These are phyloP conservation scores for Rhynchonycteris naso DNA, from an alignment of 2,797 vertebrate genomes.

Conservation along the genomic window DNA sequence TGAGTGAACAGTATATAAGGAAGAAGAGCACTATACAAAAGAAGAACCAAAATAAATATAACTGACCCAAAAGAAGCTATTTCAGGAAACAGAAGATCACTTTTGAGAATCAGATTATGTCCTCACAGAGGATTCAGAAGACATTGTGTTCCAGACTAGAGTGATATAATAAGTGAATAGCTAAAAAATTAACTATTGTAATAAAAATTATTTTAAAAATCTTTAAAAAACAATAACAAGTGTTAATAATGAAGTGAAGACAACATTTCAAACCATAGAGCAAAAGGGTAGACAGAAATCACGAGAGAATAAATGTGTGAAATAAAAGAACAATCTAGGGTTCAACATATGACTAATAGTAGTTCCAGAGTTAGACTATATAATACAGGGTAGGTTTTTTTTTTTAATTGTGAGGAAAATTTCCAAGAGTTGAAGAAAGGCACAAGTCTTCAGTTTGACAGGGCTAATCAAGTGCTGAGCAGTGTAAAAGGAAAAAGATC, in stretches of 20 bases:
- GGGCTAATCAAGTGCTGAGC: background rate
- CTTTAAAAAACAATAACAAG: background rate
- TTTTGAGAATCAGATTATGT: background rate
- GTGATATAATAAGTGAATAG: conserved; percentile 1
- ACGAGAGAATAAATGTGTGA: background rate
- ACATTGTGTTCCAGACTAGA: background rate
- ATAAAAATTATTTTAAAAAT: conserved; percentile 26
- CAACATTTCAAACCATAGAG: background rate
- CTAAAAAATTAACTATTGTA: conserved; percentile 17
- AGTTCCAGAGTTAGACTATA: background rate
- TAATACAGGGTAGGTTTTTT: background rate
- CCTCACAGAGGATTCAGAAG: background rate
- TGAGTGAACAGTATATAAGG: background rate
- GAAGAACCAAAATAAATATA: background rate
- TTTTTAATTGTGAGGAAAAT: background rate
- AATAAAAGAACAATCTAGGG: background rate
- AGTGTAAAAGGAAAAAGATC: background rate
- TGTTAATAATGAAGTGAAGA: conserved; percentile 40
- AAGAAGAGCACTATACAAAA: background rate
- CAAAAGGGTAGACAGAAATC: conserved; percentile 36
- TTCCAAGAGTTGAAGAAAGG: conserved; percentile 33
- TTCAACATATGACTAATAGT: background rate
- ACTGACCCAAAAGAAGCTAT: background rate
- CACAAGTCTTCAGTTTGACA: background rate
- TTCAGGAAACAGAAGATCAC: conserved; percentile 51